These are phyloP conservation scores for Osmerus mordax DNA, from an alignment of 2,113 vertebrate species.

Conservation along the genomic window DNA sequence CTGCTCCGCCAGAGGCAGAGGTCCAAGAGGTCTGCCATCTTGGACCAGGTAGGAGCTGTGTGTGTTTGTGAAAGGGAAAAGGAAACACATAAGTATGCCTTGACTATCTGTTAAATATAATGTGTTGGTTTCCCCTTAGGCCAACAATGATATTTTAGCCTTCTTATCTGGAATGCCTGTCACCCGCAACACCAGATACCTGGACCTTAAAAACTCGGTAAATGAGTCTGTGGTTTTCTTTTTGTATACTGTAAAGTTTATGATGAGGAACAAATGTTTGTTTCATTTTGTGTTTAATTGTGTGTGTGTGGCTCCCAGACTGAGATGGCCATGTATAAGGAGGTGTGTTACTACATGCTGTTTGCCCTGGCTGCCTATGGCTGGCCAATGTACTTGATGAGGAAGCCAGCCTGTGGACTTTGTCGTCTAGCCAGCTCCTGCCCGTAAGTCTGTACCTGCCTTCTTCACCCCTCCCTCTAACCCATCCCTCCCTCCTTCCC, in stretches of 20 bases:
- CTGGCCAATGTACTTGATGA: constrained; percentile 99
- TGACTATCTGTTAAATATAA: not conserved
- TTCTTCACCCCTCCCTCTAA: not conserved
- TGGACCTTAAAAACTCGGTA: constrained; percentile 96
- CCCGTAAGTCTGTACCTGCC: constrained; percentile 79
- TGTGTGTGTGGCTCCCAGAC: constrained; percentile 67
- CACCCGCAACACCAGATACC: constrained; percentile 93
- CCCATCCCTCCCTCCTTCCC: constrained; percentile 34
- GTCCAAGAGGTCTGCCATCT: constrained; percentile 85
- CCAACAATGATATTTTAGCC: constrained; percentile 96
- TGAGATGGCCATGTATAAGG: constrained; percentile 97
- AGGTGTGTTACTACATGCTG: constrained; percentile 99
- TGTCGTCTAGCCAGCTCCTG: constrained; percentile 93
- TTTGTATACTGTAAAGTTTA: not conserved
- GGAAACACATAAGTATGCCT: not conserved
- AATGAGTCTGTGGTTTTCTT: constrained; percentile 47
- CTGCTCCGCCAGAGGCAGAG: constrained; percentile 92
- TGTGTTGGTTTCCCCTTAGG: constrained; percentile 69
- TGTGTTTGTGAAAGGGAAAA: not conserved
- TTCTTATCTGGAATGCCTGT: constrained; percentile 98
- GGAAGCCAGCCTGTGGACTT: constrained; percentile 92
- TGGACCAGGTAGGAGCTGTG: constrained; percentile 67
- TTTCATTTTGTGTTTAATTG: not conserved
- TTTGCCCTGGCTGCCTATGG: constrained; percentile 97
- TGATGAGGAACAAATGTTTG: not conserved